Percentiles rank a stretch among this genome's conserved stretches.
Conservation (phyloP, 2,113 vertebrate genomes). For the Tricholaema leucomelas region DNA sequence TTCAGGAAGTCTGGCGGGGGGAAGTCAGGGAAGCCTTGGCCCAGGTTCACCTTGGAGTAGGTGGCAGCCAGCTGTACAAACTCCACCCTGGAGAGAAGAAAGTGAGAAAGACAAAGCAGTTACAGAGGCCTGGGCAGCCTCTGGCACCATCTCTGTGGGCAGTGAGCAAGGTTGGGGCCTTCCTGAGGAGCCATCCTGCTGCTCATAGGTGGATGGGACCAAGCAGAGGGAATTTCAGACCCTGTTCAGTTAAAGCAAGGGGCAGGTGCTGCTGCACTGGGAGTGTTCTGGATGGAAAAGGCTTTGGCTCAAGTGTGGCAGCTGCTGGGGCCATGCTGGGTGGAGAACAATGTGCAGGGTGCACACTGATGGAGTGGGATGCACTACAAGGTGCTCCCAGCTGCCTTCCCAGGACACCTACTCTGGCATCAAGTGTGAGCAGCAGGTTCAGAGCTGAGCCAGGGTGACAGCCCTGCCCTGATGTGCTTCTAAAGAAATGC, state of each 20-base stretch:
- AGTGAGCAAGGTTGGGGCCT: neutral
- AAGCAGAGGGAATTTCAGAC: neutral
- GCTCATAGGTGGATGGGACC: neutral
- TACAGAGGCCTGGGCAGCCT: neutral
- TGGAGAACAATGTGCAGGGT: too few relatives aligned
- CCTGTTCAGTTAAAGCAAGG: neutral
- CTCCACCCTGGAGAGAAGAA: constrained; percentile 83
- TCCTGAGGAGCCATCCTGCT: neutral
- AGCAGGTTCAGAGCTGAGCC: neutral
- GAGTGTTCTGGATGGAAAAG: neutral
- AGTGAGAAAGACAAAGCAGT: neutral
- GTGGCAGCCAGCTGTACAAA: constrained; percentile 79
- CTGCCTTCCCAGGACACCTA: neutral
- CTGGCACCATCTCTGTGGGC: neutral
- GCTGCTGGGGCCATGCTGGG: neutral
- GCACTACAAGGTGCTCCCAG: neutral
- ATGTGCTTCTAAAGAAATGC: neutral
- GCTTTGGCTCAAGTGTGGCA: neutral
- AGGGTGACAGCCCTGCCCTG: too few relatives aligned
- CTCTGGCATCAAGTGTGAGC: neutral
- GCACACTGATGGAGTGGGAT: neutral
- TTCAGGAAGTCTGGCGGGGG: constrained; percentile 83
- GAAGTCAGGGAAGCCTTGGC: constrained; percentile 94
- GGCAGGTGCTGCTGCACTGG: neutral
- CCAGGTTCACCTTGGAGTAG: constrained; percentile 87